phyloP scores from a whole-genome alignment of 2,888 invertebrate genomes.

The Megaustenia siamemsis region DNA sequence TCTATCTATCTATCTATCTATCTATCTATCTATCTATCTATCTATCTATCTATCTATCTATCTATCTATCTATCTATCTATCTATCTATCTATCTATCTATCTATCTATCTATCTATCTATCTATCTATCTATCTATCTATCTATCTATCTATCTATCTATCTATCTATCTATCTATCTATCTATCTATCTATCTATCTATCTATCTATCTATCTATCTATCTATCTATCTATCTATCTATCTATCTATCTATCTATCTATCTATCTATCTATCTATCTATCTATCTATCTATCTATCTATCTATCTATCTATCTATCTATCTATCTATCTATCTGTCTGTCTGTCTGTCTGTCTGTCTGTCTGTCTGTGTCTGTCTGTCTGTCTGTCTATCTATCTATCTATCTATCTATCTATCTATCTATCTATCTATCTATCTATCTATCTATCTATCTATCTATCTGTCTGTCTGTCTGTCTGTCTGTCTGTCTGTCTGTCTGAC shows the following conservation, averaged over 20 bases:
- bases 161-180: constrained; percentile 1
- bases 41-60: constrained; percentile 7
- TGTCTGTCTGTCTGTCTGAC: neutral
- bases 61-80: constrained; percentile 6
- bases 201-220: constrained; percentile 13
- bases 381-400: neutral
- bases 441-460: neutral
- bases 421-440: neutral
- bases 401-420: too few relatives aligned
- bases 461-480: too few relatives aligned
- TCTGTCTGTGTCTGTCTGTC: neutral
- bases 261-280: neutral
- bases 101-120: constrained; percentile 9
- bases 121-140: constrained; percentile 5
- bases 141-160: neutral
- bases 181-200: constrained; percentile 9
- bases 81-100: constrained; percentile 9
- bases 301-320: constrained; percentile 4
- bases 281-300: constrained; percentile 4
- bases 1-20: constrained; percentile 22
- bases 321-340: too few relatives aligned
- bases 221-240: constrained; percentile 16
- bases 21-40: constrained; percentile 18
- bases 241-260: neutral
- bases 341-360: constrained; percentile 9